Percentiles rank a stretch among this genome's conserved stretches.
Conservation (phyloP, 2,113 vertebrate genomes). For the Corythoichthys haematopterus region DNA sequence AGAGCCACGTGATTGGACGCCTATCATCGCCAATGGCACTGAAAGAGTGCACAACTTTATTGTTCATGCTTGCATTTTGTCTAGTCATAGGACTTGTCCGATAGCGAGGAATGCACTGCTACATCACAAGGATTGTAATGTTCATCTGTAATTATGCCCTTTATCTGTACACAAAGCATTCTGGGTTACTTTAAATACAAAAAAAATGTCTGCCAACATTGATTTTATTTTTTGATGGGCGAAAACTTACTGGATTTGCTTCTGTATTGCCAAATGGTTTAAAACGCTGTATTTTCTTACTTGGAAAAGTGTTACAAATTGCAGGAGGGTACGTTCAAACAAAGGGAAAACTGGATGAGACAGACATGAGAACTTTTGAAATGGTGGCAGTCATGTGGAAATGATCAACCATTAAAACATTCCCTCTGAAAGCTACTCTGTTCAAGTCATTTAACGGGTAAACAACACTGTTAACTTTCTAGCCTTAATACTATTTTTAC, state of each 20-base stretch:
- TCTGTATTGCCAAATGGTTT: slow-evolving; percentile 76
- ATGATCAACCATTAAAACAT: slow-evolving; percentile 79
- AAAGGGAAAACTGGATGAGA: slow-evolving; percentile 54
- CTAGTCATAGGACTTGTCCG: slow-evolving; percentile 43
- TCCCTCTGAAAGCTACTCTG: slow-evolving; percentile 61
- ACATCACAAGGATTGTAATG: slow-evolving; percentile 55
- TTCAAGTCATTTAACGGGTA: too few species aligned
- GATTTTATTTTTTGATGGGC: slow-evolving; percentile 59
- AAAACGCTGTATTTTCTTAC: slow-evolving; percentile 77
- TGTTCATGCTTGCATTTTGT: slow-evolving; percentile 21
- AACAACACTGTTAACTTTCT: too few species aligned
- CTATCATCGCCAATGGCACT: too few species aligned
- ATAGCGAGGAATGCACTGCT: slow-evolving; percentile 43
- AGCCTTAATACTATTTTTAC: too few species aligned
- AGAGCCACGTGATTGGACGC: too few species aligned
- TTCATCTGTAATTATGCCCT: slow-evolving; percentile 46
- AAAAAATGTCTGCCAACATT: slow-evolving; percentile 50
- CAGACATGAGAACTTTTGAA: slow-evolving; percentile 62
- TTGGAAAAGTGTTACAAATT: slow-evolving; percentile 71
- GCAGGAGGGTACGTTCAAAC: slow-evolving; percentile 49
- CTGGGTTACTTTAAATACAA: slow-evolving; percentile 49
- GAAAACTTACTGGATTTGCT: slow-evolving; percentile 63
- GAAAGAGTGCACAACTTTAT: slow-evolving; percentile 12
- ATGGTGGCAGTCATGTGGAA: slow-evolving; percentile 73
- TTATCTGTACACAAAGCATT: slow-evolving; percentile 68